Conservation (phyloP, 2,888 invertebrate genomes). For the Helleia helle region DNA sequence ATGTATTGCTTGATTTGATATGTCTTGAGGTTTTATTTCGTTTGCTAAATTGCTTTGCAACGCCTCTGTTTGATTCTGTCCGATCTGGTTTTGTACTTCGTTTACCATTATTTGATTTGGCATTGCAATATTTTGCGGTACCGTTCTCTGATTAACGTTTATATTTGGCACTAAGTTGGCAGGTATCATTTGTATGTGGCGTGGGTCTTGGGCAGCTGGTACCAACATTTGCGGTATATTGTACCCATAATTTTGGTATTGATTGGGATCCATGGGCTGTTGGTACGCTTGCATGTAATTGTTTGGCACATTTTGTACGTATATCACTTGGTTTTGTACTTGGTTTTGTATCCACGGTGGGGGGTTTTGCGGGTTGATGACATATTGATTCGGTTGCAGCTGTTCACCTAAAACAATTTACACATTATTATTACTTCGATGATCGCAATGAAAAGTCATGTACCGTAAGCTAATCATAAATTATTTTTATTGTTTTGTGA, state of each 20-base stretch:
- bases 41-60: no score
- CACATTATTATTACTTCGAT: no score
- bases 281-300: slow-evolving; percentile 41
- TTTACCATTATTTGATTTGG: slow-evolving; percentile 17
- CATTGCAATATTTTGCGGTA: slow-evolving; percentile 17
- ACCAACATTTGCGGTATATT: slow-evolving; percentile 43
- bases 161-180: slow-evolving; percentile 21
- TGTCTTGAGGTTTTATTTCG: slow-evolving; percentile 17
- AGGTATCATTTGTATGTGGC: slow-evolving; percentile 21
- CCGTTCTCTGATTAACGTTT: slow-evolving; percentile 19
- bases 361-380: slow-evolving; percentile 54
- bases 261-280: slow-evolving; percentile 47
- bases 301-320: slow-evolving; percentile 52
- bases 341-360: slow-evolving; percentile 61
- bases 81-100: slow-evolving; percentile 18
- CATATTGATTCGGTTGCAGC: slow-evolving; percentile 46
- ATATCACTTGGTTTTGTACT: slow-evolving; percentile 47
- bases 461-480: no score
- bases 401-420: slow-evolving; percentile 49
- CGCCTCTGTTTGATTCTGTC: slow-evolving; percentile 15
- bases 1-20: slow-evolving; percentile 14
- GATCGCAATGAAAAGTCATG: no score
- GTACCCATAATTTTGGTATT: slow-evolving; percentile 44
- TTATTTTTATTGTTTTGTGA: no score
- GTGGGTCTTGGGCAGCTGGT: slow-evolving; percentile 27